phyloP scores from a whole-genome alignment of 2,888 invertebrate genomes.

The Cetonia aurata region DNA sequence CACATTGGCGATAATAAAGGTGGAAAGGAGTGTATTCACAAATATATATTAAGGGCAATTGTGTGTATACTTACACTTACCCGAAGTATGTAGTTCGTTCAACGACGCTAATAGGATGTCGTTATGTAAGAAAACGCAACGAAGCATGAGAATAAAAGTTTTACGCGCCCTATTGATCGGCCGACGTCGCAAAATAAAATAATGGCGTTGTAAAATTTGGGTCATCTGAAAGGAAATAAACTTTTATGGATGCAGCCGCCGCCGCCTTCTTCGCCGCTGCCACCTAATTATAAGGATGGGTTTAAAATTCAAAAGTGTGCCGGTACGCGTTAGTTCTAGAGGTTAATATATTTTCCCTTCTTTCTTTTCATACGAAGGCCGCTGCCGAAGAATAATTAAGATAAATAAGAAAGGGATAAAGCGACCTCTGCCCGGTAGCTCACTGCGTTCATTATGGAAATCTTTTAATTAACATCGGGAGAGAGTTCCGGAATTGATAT shows the following conservation, averaged over 20 bases:
- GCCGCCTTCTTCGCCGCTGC: neutral
- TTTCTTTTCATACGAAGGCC: conserved; percentile 2
- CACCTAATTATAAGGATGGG: conserved; percentile 40
- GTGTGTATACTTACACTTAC: no score
- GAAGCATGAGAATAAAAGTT: conserved; percentile 34
- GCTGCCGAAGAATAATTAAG: conserved; percentile 51
- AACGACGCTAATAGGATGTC: neutral
- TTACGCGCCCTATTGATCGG: conserved; percentile 39
- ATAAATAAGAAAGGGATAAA: conserved; percentile 53
- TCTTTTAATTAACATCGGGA: conserved; percentile 50
- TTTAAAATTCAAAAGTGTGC: conserved; percentile 42
- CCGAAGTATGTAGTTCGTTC: neutral
- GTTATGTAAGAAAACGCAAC: conserved; percentile 19
- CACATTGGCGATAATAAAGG: no score
- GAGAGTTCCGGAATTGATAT: conserved; percentile 46
- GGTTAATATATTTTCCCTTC: conserved; percentile 21
- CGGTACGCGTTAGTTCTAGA: conserved; percentile 28
- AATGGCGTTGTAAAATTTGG: conserved; percentile 38
- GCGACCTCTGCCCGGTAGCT: conserved; percentile 49
- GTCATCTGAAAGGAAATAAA: conserved; percentile 40
- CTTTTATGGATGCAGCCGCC: conserved; percentile 36
- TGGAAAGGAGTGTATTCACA: no score
- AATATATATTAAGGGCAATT: no score
- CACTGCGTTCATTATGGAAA: conserved; percentile 52
- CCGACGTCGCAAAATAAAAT: conserved; percentile 40